Percentiles rank a stretch among this genome's conserved stretches.
These are phyloP conservation scores for Sinelater perroti DNA, from an alignment of 2,888 invertebrate genomes.

Conservation along the genomic window DNA sequence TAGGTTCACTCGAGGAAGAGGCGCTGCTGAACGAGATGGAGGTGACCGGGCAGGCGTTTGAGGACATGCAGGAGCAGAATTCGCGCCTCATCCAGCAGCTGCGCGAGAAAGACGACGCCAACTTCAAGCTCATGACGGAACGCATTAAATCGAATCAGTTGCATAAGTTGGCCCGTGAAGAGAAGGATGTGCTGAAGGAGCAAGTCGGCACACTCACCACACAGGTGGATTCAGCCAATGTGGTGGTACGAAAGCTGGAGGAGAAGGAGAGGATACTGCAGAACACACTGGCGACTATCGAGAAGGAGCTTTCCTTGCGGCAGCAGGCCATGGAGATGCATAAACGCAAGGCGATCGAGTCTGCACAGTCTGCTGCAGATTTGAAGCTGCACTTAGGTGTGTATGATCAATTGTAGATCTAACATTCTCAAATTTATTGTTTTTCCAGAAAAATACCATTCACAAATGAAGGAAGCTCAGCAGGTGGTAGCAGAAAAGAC, in stretches of 20 bases:
- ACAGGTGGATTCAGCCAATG: slow-evolving; percentile 90
- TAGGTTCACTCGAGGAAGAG: slow-evolving; percentile 89
- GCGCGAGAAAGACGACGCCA: slow-evolving; percentile 96
- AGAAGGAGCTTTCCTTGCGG: slow-evolving; percentile 90
- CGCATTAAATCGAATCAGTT: slow-evolving; percentile 94
- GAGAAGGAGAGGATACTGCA: slow-evolving; percentile 95
- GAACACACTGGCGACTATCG: slow-evolving; percentile 89
- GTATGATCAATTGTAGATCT: slow-evolving; percentile 18
- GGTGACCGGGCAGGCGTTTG: slow-evolving; percentile 98
- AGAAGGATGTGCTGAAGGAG: slow-evolving; percentile 92
- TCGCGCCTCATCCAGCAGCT: slow-evolving; percentile 93
- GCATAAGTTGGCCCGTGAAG: slow-evolving; percentile 92
- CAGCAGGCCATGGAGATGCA: slow-evolving; percentile 99
- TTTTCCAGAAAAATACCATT: slow-evolving; percentile 89
- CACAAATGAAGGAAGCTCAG: slow-evolving; percentile 97
- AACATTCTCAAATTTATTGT: slow-evolving; percentile 21
- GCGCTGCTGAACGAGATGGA: slow-evolving; percentile 98
- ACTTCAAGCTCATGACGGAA: slow-evolving; percentile 98
- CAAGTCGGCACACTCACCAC: slow-evolving; percentile 69
- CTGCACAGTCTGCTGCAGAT: slow-evolving; percentile 96
- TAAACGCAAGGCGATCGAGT: slow-evolving; percentile 96
- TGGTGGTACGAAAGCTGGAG: slow-evolving; percentile 91
- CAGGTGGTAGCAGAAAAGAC: slow-evolving; percentile 97
- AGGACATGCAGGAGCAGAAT: slow-evolving; percentile 99
- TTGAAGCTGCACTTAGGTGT: slow-evolving; percentile 90